Evolutionary conservation across 2,113 vertebrate species (phyloP).

Genomic region (Cochlearius cochlearius): DNA sequence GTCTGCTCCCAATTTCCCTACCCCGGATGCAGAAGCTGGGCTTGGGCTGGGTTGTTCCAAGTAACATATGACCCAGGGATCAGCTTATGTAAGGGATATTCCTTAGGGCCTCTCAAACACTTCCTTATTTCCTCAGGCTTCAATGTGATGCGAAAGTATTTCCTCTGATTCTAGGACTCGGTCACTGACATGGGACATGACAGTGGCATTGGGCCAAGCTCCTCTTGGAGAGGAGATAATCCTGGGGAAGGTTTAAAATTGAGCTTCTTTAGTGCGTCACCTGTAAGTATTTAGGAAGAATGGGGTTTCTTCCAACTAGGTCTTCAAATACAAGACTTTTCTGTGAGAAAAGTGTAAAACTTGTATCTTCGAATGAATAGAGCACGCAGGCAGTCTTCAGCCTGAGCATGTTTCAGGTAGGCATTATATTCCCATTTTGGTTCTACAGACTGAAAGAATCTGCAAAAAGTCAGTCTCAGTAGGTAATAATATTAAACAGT

Average conservation of each 20-base stretch:
- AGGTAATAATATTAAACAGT: background rate
- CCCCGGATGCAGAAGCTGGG: background rate
- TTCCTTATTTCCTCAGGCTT: background rate
- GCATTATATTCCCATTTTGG: background rate
- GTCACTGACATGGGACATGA: background rate
- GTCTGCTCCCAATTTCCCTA: background rate
- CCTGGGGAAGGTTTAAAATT: background rate
- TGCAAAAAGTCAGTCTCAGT: background rate
- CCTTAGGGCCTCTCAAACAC: background rate
- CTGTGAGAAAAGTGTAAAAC: background rate
- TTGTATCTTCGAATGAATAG: background rate
- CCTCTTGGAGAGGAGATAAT: background rate
- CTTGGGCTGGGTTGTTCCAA: background rate
- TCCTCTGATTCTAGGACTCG: background rate
- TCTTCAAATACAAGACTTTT: background rate
- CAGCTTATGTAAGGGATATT: background rate
- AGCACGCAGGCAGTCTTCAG: background rate
- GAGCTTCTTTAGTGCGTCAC: background rate
- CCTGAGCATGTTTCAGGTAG: background rate
- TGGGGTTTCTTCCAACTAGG: background rate
- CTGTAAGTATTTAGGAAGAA: background rate
- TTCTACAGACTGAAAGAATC: background rate
- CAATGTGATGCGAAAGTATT: background rate
- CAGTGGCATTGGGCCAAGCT: rapidly evolving
- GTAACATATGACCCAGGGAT: background rate